A percentile compares a stretch with the other conserved stretches of the same genome.
These are phyloP conservation scores for Crambe crambe DNA, from an alignment of 37 sponge, comb jelly and placozoan species.

Conservation along the genomic window DNA sequence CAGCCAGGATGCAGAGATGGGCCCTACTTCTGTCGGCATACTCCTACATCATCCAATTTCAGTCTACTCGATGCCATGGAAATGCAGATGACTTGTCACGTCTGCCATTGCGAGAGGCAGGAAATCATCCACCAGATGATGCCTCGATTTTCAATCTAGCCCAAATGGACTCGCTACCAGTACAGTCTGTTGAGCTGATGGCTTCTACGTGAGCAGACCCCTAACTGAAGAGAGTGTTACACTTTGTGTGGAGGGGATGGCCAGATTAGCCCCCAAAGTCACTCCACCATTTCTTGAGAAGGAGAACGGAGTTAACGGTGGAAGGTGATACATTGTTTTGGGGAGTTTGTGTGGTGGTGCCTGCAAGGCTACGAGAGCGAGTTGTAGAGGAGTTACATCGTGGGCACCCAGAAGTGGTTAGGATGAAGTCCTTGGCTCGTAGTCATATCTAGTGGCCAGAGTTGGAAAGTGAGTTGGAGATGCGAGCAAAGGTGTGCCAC, in stretches of 20 bases:
- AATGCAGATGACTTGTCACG: conserved; percentile 68
- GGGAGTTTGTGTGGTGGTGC: conserved; percentile 47
- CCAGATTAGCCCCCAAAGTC: not conserved
- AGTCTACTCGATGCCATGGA: conserved; percentile 25
- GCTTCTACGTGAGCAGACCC: not conserved
- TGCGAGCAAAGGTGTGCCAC: no score
- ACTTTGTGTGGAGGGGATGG: conserved; percentile 46
- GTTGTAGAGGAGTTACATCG: conserved; percentile 22
- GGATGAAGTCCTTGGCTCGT: conserved; percentile 46
- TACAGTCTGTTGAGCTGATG: not conserved
- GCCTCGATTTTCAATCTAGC: not conserved
- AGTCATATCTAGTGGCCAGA: conserved; percentile 56
- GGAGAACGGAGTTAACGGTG: conserved; percentile 5
- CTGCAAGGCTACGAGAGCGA: not conserved
- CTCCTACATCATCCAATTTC: conserved; percentile 41
- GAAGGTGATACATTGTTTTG: conserved; percentile 41
- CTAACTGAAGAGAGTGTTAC: not conserved
- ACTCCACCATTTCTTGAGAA: not conserved
- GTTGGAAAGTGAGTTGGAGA: no score
- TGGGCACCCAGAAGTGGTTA: conserved; percentile 27
- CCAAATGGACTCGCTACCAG: conserved; percentile 10
- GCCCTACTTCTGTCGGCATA: conserved; percentile 49
- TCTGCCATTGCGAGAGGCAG: conserved; percentile 6
- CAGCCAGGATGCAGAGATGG: conserved; percentile 51
- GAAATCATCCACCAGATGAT: not conserved